Conservation (phyloP, 2,888 invertebrate species). For the Pasiphila rectangulata region DNA sequence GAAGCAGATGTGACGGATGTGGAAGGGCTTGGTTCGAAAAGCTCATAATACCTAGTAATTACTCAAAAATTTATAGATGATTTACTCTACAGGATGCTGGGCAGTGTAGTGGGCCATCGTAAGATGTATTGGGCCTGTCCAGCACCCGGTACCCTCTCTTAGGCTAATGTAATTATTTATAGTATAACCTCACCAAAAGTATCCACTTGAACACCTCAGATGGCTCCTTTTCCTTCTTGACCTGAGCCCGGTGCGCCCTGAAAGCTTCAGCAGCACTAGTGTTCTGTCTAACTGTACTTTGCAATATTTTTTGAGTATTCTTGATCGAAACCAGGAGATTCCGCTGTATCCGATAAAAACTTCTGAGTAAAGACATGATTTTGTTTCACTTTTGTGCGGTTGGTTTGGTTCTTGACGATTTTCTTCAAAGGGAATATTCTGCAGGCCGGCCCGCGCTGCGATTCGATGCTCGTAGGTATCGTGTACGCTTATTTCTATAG, state of each 20-base stretch:
- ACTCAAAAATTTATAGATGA: no score
- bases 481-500: no score
- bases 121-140: no score
- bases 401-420: no score
- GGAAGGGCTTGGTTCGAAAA: no score
- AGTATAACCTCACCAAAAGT: conserved; percentile 52
- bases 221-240: conserved; percentile 51
- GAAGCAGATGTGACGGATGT: no score
- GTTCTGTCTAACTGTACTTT: conserved; percentile 45
- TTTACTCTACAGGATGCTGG: no score
- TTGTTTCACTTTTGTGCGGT: neutral
- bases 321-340: conserved; percentile 32
- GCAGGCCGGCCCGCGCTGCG: neutral
- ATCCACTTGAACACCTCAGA: conserved; percentile 68
- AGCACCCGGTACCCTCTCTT: no score
- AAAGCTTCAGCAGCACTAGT: conserved; percentile 45
- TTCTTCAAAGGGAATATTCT: no score
- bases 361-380: conserved; percentile 41
- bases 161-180: neutral
- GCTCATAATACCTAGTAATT: no score
- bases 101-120: no score
- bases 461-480: no score
- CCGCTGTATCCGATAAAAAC: conserved; percentile 37
- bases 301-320: conserved; percentile 36
- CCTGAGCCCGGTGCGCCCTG: conserved; percentile 42